These are phyloP conservation scores for Euthynnus affinis DNA, from an alignment of 2,797 vertebrate species.

Conservation along the genomic window DNA sequence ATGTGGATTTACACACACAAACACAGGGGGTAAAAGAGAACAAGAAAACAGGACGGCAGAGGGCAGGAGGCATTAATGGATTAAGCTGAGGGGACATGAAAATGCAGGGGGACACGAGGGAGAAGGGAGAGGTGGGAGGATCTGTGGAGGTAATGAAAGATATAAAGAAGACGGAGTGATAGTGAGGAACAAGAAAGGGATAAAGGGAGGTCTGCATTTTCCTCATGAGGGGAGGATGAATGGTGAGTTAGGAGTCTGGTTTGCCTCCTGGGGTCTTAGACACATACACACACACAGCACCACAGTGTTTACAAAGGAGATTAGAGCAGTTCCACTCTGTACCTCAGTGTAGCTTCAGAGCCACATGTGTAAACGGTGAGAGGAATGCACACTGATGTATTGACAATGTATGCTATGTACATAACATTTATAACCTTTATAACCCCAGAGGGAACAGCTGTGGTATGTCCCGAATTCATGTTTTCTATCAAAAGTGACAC, in stretches of 20 bases:
- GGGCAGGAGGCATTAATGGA: conserved; percentile 32
- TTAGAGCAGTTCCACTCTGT: conserved; percentile 74
- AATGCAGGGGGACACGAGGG: conserved; percentile 1
- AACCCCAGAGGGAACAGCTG: conserved; percentile 45
- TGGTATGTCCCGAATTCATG: conserved; percentile 17
- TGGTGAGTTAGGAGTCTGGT: conserved; percentile 70
- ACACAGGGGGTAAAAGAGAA: conserved; percentile 39
- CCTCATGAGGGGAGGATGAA: conserved; percentile 59
- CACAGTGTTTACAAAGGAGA: conserved; percentile 77
- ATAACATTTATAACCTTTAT: conserved; percentile 57
- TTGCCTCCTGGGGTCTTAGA: conserved; percentile 66
- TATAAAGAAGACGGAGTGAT: conserved; percentile 25
- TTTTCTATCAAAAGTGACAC: conserved; percentile 16
- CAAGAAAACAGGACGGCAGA: conserved; percentile 41
- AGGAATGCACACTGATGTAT: conserved; percentile 62
- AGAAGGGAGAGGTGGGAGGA: conserved; percentile 6
- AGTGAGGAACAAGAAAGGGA: conserved; percentile 34
- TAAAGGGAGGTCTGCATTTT: conserved; percentile 48
- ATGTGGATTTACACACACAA: conserved; percentile 43
- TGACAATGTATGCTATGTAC: conserved; percentile 38
- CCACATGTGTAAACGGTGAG: conserved; percentile 71
- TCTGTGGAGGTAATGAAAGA: conserved; percentile 32
- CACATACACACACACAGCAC: conserved; percentile 42
- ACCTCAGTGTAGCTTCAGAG: conserved; percentile 51
- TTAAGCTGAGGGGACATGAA: conserved; percentile 29